Evolutionary conservation across 2,888 invertebrate species (phyloP).

Genomic region (Yponomeuta sedellus): DNA sequence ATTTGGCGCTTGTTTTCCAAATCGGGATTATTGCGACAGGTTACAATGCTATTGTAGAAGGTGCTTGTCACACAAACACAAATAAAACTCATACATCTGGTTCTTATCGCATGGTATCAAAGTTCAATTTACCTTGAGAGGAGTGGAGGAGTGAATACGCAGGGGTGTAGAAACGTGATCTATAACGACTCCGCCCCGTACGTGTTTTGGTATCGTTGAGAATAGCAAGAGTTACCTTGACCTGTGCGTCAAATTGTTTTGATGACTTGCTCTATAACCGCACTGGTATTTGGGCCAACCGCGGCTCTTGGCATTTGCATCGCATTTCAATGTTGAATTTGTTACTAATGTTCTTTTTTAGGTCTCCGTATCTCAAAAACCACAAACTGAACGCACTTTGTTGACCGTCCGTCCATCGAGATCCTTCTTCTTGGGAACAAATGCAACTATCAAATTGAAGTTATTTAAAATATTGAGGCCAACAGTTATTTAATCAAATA

Average conservation of each 20-base stretch:
- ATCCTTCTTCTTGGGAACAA: too few relatives aligned
- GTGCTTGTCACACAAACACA: neutral
- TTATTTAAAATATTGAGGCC: too few relatives aligned
- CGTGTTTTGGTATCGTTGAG: slow-evolving; percentile 26
- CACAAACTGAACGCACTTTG: too few relatives aligned
- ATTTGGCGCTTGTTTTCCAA: neutral
- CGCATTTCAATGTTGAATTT: neutral
- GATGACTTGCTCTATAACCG: slow-evolving; percentile 10
- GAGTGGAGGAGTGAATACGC: neutral
- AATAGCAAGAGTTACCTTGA: slow-evolving; percentile 40
- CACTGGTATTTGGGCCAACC: neutral
- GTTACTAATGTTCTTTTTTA: neutral
- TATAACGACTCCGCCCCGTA: slow-evolving; percentile 31
- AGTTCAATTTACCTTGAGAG: neutral
- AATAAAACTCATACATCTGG: neutral
- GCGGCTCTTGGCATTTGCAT: neutral
- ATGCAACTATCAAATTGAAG: too few relatives aligned
- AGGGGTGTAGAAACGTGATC: slow-evolving; percentile 1
- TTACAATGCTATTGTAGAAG: neutral
- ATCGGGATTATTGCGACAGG: neutral
- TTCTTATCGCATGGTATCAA: neutral
- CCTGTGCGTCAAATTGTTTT: slow-evolving; percentile 42
- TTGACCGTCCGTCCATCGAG: too few relatives aligned
- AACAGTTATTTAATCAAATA: too few relatives aligned
- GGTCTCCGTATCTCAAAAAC: too few relatives aligned